Evolutionary conservation across 2,113 vertebrate genomes (phyloP).

Genomic region (Corapipo altera): DNA sequence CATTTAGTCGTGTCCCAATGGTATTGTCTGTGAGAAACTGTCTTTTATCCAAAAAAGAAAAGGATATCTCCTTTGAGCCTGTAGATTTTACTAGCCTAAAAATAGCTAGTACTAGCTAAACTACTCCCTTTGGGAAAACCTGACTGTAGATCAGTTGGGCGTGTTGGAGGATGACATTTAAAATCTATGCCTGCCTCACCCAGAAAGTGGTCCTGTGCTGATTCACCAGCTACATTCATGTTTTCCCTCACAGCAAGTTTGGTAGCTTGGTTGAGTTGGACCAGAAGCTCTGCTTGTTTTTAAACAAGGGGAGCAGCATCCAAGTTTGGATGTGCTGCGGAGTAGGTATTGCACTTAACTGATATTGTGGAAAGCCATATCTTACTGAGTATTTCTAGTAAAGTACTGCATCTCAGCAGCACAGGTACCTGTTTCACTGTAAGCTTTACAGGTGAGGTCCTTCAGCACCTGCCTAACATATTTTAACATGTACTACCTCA

Average conservation of each 20-base stretch:
- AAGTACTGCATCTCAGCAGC: neutral
- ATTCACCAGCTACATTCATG: neutral
- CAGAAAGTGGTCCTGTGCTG: neutral
- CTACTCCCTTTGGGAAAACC: neutral
- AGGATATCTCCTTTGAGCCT: neutral
- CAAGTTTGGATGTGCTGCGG: neutral
- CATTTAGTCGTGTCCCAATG: neutral
- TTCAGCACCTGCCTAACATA: neutral
- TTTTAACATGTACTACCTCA: neutral
- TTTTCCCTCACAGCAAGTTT: neutral
- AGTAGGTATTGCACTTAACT: neutral
- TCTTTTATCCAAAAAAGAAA: neutral
- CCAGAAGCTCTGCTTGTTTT: neutral
- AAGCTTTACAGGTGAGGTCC: neutral
- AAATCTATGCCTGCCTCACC: neutral
- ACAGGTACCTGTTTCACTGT: neutral
- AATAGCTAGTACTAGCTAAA: neutral
- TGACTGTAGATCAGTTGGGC: neutral
- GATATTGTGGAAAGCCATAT: neutral
- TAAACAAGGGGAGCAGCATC: neutral
- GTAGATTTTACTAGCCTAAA: neutral
- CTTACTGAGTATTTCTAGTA: neutral
- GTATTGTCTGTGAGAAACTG: neutral
- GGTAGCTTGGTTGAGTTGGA: neutral
- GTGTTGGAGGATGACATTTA: neutral